Evolutionary conservation across 2,797 vertebrate species (phyloP).

Genomic region (Buphagus erythrorhynchus): DNA sequence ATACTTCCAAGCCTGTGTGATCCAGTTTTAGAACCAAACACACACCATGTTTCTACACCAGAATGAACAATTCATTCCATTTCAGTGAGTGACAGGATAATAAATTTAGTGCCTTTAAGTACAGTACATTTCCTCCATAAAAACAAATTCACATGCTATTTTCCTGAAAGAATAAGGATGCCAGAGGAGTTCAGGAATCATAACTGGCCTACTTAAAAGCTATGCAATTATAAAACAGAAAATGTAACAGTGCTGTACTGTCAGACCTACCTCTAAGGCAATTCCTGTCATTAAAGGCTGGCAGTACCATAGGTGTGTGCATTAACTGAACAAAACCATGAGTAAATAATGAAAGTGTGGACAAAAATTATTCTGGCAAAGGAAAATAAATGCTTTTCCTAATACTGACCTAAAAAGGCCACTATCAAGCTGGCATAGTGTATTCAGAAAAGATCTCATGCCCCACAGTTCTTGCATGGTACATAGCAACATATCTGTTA

Average conservation of each 20-base stretch:
- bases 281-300: background rate
- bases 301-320: rapidly evolving
- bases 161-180: background rate
- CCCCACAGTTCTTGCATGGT: background rate
- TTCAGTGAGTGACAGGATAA: background rate
- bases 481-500: background rate
- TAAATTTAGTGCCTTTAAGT: background rate
- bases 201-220: conserved; percentile 5
- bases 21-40: background rate
- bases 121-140: background rate
- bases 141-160: background rate
- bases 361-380: background rate
- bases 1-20: background rate
- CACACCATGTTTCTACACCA: background rate
- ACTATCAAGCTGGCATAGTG: background rate
- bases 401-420: background rate
- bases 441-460: background rate
- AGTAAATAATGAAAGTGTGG: background rate
- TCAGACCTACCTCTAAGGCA: background rate
- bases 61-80: background rate
- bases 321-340: background rate
- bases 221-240: background rate
- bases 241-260: background rate
- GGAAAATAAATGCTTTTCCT: background rate
- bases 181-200: background rate